Evolutionary conservation across 1,140 invertebrate genomes (phyloP).

Genomic region (Goniozus legneri): DNA sequence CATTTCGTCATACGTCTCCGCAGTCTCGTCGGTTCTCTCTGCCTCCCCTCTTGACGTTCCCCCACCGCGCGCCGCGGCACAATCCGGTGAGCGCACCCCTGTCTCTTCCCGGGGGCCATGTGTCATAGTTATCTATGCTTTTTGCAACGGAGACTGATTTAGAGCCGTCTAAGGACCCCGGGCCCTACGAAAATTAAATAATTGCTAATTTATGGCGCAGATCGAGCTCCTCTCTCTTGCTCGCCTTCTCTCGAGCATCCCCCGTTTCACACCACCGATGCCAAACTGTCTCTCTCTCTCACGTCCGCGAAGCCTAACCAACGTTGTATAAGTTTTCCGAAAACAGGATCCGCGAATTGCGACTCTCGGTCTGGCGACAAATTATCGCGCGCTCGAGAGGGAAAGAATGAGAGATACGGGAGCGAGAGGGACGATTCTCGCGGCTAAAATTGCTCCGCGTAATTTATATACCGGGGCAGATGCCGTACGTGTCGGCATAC

Average conservation of each 20-base stretch:
- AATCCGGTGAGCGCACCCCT: slow-evolving; percentile 30
- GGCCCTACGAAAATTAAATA: slow-evolving; percentile 57
- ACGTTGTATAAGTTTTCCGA: no score
- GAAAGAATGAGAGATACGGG: no score
- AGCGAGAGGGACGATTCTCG: no score
- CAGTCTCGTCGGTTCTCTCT: no score
- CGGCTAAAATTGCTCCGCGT: no score
- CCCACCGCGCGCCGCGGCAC: slow-evolving; percentile 19
- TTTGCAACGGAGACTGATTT: slow-evolving; percentile 56
- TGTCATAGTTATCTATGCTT: slow-evolving; percentile 58
- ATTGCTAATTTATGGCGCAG: slow-evolving; percentile 56
- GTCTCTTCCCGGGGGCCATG: slow-evolving; percentile 51
- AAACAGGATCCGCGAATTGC: no score
- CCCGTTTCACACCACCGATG: slow-evolving; percentile 3
- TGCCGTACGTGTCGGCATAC: no score
- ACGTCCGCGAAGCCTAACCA: no score
- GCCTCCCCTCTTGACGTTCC: slow-evolving; percentile 3
- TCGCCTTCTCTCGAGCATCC: neutral
- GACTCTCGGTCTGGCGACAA: slow-evolving; percentile 8
- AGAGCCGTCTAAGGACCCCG: slow-evolving; percentile 55
- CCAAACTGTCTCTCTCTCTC: no score
- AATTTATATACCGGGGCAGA: no score
- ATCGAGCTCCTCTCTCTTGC: slow-evolving; percentile 32
- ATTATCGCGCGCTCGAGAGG: slow-evolving; percentile 13
- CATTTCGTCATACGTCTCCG: neutral